Evolutionary conservation across 2,797 vertebrate genomes (phyloP), one percentile per base, ranked within the genome.

Genomic region (Orientallactaga sibirica): DNA sequence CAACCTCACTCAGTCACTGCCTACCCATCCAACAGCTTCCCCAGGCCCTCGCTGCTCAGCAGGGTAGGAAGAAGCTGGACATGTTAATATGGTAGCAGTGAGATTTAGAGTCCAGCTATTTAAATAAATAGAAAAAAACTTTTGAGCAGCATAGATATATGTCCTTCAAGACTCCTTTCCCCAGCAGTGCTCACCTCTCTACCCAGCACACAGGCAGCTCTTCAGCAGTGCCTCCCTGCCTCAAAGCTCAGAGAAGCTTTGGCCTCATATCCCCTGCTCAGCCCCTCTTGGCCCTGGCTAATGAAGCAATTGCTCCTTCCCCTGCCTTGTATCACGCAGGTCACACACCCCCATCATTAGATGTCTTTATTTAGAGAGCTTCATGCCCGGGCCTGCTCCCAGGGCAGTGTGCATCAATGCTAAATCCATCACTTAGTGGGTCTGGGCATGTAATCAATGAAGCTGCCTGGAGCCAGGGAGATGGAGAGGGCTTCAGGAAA

Each of bases 331-430:
- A 43, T 22, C 4, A 3, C 71, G 37, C 84, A 24, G 48, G 79
- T 80, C 80, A 41, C 80, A 33, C 25, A 27, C 41, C 24, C 55
- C 55, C 22, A 3, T 25, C 52, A 82, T 43, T 22, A 89, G 37
- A 64, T 3, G 61, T 78, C 85, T 91, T 81, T 89, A 88, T 88
- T 94, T 71, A 80, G 80, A 66, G 81, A 86, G 78, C 6, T 82
- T 22, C 64, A 19, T 58, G 80, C 67, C 89, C 37, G 24, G 64
- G 64, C 52, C 71, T 74, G 91, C 88, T 61, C 88, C 52, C 68
- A 24, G 77, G 82, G 73, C 12, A 18, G 41, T 29, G 48, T 68
- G 66, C 48, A 43, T 18, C 52, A 64, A 88, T 19, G 48, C n/a
- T 52, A 68, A 78, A 58, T 70, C 67, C 78, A 58, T 83, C 90